Base-by-base conservation (phyloP, 2,888 invertebrate genomes). In the Pogonocherus hispidulus region DNA sequence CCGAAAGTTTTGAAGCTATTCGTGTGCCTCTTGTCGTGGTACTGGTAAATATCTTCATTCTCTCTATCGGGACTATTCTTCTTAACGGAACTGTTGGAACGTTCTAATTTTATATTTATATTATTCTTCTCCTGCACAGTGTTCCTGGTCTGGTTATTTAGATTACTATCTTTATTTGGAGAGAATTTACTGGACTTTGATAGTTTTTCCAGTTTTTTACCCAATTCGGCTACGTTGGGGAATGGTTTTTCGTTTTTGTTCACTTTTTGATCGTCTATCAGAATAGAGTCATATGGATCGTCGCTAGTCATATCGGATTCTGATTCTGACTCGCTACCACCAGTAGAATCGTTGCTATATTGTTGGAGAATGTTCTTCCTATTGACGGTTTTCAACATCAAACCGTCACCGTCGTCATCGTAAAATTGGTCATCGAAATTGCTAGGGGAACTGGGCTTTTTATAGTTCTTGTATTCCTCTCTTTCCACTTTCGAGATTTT, bases 231-330 rank as follows among this genome's bases (percentile, higher is more conserved):
- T 2, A 86, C 86, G 70, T 88, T 88, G 19, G 88, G 86, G 70
- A 88, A 85, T 23, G 82, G 80, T 35, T 79, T 79, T 11, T 78
- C 80, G 46, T 76, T 78, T 55, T 80, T 83, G 18, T 79, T 76
- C 52, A 83, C 82, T 57, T 82, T 82, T 49, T 84, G 81, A 69
- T 88, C 83, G 85, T 95, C 94, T 76, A 94, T 93, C 22, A 95
- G 93, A 59, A 95, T 92, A 75, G 95, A 94, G 81, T 94, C 94
- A 81, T 92, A 92, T 77, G 92, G 92, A 86, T 92, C 92, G 54
- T 92, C 92, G 80, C 91, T 92, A 54, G 91, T 91, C 78, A 89
- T 88, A 76, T 90, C 89, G 56, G 92, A 92, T 70, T 85, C 84
- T 44, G 88, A 88, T 75, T 90, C 91, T 6, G 91, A 90, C 80